phyloP scores from a whole-genome alignment of 2,797 vertebrate genomes.

The Avahi laniger region DNA sequence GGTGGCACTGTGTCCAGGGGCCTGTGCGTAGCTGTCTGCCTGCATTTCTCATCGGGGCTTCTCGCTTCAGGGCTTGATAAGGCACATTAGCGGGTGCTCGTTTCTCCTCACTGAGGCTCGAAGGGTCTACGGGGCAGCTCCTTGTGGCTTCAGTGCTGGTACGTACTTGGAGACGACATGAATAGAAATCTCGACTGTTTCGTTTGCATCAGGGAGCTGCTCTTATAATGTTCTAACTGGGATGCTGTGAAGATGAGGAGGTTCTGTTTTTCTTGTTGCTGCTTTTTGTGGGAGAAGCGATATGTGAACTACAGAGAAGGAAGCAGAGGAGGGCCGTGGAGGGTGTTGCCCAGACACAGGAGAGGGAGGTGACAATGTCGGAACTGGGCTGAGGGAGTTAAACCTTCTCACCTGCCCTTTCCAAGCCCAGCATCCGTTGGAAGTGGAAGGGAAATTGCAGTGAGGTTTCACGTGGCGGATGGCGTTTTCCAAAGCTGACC shows the following conservation, averaged over 20 bases:
- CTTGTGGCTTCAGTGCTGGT: neutral
- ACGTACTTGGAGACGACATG: neutral
- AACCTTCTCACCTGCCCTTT: neutral
- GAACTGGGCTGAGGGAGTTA: neutral
- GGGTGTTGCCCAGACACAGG: neutral
- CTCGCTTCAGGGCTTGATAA: neutral
- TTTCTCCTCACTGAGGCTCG: neutral
- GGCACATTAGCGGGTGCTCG: fast-evolving
- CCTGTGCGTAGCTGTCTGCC: neutral
- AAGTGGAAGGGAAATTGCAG: neutral
- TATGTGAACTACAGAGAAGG: neutral
- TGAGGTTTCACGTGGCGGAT: neutral
- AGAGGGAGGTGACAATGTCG: neutral
- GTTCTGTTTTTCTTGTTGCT: neutral
- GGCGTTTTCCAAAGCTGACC: neutral
- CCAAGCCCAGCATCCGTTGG: neutral
- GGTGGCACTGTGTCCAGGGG: neutral
- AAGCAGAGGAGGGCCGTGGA: neutral
- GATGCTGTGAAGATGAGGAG: no score
- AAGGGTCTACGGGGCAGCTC: neutral
- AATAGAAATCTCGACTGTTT: neutral
- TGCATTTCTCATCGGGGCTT: neutral
- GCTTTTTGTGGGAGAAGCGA: neutral
- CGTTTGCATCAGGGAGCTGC: neutral
- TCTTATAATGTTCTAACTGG: fast-evolving